Conservation (phyloP, 2,888 invertebrate species). For the Ornithoptera priamus region DNA sequence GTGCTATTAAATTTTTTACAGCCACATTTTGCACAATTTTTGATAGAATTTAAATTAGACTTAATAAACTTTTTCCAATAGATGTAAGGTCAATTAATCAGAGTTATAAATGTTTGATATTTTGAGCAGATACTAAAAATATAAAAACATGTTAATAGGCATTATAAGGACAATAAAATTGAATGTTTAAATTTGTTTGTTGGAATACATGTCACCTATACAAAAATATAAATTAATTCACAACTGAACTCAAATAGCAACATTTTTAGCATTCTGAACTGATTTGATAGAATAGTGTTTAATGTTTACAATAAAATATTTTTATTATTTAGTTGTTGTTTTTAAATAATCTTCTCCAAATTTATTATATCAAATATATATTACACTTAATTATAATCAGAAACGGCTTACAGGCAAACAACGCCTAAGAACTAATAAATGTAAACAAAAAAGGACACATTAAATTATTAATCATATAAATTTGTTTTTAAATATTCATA, state of each 20-base stretch:
- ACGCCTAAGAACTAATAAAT: too few species aligned
- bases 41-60: slow-evolving; percentile 2
- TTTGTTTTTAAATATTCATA: too few species aligned
- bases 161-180: slow-evolving; percentile 26
- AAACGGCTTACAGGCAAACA: too few species aligned
- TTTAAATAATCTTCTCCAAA: neutral
- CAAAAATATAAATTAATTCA: slow-evolving; percentile 5
- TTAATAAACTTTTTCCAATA: slow-evolving; percentile 11
- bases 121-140: slow-evolving; percentile 1
- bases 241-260: slow-evolving; percentile 12
- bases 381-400: too few species aligned
- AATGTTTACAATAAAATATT: slow-evolving; percentile 20
- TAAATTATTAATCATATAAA: too few species aligned
- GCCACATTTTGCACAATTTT: slow-evolving; percentile 9
- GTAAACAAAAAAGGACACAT: too few species aligned
- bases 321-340: slow-evolving; percentile 12
- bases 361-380: neutral
- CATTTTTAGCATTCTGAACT: slow-evolving; percentile 22
- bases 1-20: slow-evolving; percentile 5
- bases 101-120: slow-evolving; percentile 7
- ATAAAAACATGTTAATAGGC: slow-evolving; percentile 15
- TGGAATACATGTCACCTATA: neutral
- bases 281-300: slow-evolving; percentile 19
- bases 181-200: slow-evolving; percentile 12
- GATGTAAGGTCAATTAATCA: slow-evolving; percentile 25